Percentiles rank a stretch among this genome's conserved stretches.
Conservation (phyloP, 2,888 invertebrate species). For the Microctonus brassicae region DNA sequence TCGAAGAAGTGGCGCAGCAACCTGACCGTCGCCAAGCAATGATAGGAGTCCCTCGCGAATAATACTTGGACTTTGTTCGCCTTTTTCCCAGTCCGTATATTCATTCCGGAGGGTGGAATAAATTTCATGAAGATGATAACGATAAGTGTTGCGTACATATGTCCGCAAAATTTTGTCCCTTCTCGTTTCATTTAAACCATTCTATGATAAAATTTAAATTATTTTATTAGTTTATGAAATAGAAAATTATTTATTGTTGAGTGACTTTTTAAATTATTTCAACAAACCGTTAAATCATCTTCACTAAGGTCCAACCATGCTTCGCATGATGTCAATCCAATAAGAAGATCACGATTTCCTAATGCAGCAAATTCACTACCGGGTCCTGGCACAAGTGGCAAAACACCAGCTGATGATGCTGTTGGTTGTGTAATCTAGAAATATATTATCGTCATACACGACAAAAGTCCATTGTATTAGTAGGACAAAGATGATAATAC, state of each 20-base stretch:
- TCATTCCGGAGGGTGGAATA: conserved; percentile 94
- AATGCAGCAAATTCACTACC: conserved; percentile 88
- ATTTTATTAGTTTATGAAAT: not conserved
- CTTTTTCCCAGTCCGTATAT: conserved; percentile 96
- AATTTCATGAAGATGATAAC: conserved; percentile 95
- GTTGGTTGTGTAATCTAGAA: conserved; percentile 73
- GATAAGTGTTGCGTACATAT: conserved; percentile 93
- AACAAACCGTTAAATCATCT: conserved; percentile 65
- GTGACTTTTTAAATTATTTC: not conserved
- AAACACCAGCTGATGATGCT: conserved; percentile 72
- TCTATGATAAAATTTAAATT: conserved; percentile 75
- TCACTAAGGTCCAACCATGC: conserved; percentile 71
- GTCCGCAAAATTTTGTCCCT: conserved; percentile 90
- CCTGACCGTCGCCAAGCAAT: conserved; percentile 92
- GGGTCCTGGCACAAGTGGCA: conserved; percentile 78
- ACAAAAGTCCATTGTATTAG: not conserved
- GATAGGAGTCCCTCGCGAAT: conserved; percentile 83
- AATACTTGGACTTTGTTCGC: conserved; percentile 83
- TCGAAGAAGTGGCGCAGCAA: conserved; percentile 86
- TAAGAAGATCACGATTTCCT: conserved; percentile 84
- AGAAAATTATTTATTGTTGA: not conserved
- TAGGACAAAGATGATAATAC: conserved; percentile 11
- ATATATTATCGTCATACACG: not conserved
- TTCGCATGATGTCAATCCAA: conserved; percentile 84
- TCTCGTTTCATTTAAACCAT: conserved; percentile 91